phyloP scores from a whole-genome alignment of 2,113 vertebrate genomes.

The Tympanuchus pallidicinctus region DNA sequence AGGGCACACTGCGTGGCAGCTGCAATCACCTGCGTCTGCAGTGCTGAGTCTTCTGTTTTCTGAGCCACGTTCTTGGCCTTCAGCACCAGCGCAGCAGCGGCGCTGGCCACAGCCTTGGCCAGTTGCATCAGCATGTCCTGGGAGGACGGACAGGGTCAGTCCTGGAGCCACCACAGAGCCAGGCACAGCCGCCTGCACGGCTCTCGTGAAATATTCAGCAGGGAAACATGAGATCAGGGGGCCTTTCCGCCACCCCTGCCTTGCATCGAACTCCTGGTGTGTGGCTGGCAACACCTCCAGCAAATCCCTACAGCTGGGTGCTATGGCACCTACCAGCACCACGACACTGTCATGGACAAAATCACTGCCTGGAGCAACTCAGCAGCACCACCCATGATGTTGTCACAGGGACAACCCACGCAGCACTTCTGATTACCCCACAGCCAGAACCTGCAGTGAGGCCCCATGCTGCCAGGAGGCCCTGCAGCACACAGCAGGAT shows the following conservation, averaged over 20 bases:
- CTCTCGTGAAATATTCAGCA: not conserved
- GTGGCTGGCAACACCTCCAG: not conserved
- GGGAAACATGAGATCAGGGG: not conserved
- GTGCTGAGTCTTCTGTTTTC: conserved; percentile 87
- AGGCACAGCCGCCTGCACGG: accelerated
- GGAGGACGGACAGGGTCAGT: not conserved
- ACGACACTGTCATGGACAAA: accelerated
- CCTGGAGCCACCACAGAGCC: accelerated
- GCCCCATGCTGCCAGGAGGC: not conserved
- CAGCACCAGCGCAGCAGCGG: conserved; percentile 91
- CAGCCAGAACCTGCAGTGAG: not conserved
- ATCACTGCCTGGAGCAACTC: accelerated
- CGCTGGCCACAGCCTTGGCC: conserved; percentile 93
- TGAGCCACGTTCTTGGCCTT: conserved; percentile 98
- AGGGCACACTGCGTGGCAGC: conserved; percentile 96
- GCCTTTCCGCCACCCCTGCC: not conserved
- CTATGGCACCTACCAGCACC: not conserved
- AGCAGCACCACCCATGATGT: not conserved
- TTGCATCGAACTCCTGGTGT: not conserved
- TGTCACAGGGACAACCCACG: accelerated
- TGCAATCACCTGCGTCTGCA: conserved; percentile 94
- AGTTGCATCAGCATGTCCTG: conserved; percentile 97
- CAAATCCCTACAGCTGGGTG: accelerated
- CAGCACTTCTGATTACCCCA: accelerated
- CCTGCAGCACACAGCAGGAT: not conserved